phyloP scores from a whole-genome alignment of 35 echinoderm and acorn worm genomes.

The Anneissia japonica region DNA sequence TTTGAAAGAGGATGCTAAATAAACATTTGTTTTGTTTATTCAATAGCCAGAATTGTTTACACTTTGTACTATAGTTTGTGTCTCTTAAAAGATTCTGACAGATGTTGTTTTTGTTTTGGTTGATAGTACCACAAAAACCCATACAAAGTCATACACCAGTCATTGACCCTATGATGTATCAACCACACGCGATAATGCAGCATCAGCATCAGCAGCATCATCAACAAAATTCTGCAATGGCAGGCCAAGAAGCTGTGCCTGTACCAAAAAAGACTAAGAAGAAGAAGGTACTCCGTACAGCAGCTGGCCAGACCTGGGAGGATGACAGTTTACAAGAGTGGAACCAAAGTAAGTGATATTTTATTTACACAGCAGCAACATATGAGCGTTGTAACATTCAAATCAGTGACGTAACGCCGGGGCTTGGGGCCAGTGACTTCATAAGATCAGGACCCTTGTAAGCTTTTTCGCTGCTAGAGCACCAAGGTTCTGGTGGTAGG shows the following conservation, averaged over 20 bases:
- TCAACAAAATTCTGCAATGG: background rate
- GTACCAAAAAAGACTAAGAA: conserved; percentile 76
- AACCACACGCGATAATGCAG: background rate
- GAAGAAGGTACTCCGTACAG: conserved; percentile 76
- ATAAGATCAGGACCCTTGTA: too few relatives aligned
- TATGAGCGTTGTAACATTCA: too few relatives aligned
- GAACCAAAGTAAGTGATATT: conserved; percentile 65
- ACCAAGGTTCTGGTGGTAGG: too few relatives aligned
- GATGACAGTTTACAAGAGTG: conserved; percentile 82
- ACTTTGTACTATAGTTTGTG: background rate
- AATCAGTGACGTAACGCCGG: too few relatives aligned
- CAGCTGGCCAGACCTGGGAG: conserved; percentile 79
- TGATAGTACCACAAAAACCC: background rate
- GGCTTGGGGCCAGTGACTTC: too few relatives aligned
- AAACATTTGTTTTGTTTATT: background rate
- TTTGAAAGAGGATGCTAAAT: background rate
- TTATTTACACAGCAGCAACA: too few relatives aligned
- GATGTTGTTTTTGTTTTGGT: background rate
- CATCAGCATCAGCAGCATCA: background rate
- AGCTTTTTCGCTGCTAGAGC: too few relatives aligned
- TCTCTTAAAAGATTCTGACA: background rate
- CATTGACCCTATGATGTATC: background rate
- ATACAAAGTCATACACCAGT: background rate
- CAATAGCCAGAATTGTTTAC: background rate
- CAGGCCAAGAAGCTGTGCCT: background rate